Evolutionary conservation across 2,888 invertebrate species (phyloP).

Genomic region (Trichogramma evanescens): DNA sequence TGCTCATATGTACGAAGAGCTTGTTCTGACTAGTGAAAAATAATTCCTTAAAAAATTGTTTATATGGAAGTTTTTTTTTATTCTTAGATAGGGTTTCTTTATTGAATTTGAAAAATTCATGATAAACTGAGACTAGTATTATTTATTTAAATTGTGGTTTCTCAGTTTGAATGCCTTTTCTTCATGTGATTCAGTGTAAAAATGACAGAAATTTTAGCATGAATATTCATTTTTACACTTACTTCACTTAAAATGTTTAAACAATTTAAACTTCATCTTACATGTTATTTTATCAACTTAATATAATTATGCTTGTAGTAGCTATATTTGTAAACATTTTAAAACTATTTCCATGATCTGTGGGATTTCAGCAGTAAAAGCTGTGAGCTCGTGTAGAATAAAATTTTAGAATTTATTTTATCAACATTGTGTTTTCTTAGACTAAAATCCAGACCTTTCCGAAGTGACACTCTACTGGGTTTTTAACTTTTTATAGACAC

Average conservation of each 20-base stretch:
- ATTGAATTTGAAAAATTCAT: slow-evolving; percentile 5
- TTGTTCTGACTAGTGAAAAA: slow-evolving; percentile 18
- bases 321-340: slow-evolving; percentile 15
- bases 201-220: slow-evolving; percentile 13
- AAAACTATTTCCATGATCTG: slow-evolving; percentile 15
- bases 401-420: slow-evolving; percentile 20
- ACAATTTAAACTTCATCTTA: no score
- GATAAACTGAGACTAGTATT: slow-evolving; percentile 20
- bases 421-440: slow-evolving; percentile 10
- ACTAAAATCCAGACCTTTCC: slow-evolving; percentile 8
- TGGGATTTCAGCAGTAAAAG: slow-evolving; percentile 5
- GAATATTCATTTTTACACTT: slow-evolving; percentile 13
- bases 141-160: slow-evolving; percentile 18
- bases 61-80: slow-evolving; percentile 15
- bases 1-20: slow-evolving; percentile 15
- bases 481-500: slow-evolving; percentile 17
- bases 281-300: slow-evolving; percentile 16
- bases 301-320: slow-evolving; percentile 1
- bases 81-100: slow-evolving; percentile 11
- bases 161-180: slow-evolving; percentile 15
- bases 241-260: slow-evolving; percentile 13
- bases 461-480: slow-evolving; percentile 5
- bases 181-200: slow-evolving; percentile 9
- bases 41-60: slow-evolving; percentile 16
- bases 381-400: slow-evolving; percentile 13